Base-by-base conservation (phyloP, 2,113 vertebrate genomes). In the Gymnarchus niloticus region DNA sequence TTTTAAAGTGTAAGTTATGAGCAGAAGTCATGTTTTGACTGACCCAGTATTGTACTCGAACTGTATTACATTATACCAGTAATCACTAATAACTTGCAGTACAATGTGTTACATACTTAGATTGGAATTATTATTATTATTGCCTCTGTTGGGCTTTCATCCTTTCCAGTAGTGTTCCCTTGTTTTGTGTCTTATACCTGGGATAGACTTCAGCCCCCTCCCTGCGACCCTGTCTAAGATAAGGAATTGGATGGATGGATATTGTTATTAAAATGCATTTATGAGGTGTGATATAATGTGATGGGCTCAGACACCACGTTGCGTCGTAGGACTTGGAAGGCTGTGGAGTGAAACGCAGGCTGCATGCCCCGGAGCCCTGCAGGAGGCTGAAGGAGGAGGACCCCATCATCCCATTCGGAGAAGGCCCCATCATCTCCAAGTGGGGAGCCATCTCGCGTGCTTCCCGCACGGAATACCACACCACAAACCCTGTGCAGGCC, bases 391-490 rank as follows among this genome's bases (percentile, higher is more conserved):
- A 98, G 91, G 97, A 99, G 37, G 98, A 99, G 90, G 98, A 99
- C 87, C 97, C 98, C 25, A 99, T 99, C 91, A 99, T 99, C 93
- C 98, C 98, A 0, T 99, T 99, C 81, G 95, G 97, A 0, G 97
- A 99, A 77, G 97, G 96, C 69, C 98, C 97, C 12, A 99, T 98
- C 90, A 98, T 99, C 91, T 99, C 98, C 87, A 99, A 99, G 91
- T 99, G 97, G 97, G 98, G 98, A 12, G 98, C 97, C 25, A 99
- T 99, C 92, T 99, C 97, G 84, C 94, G 97, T 85, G 97, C 97
- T 17, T 96, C 98, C 56, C 97, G 97, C 87, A 98, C 97, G 0
- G 97, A 95, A 77, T 98, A 97, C 87, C 97, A 98, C 92, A 98
- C 95, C 44, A 98, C 97, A 0, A 97, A 97, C 89, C 98, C 98